Percentiles rank a stretch among this genome's conserved stretches.
Evolutionary conservation across 2,797 vertebrate species (phyloP).

Genomic region (Spondyliosoma cantharus): DNA sequence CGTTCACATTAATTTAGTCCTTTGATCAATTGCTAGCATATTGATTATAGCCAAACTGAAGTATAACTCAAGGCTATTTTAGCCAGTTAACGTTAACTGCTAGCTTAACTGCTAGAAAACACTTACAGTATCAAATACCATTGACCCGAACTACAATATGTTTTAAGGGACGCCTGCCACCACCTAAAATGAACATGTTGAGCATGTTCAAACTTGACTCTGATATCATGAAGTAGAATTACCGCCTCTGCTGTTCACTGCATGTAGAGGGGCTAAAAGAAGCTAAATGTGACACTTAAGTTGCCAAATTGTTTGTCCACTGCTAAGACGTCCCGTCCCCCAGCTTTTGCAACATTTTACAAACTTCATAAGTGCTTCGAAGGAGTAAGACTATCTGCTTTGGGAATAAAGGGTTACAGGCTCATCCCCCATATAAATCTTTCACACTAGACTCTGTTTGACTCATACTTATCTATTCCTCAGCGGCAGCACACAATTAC

Average conservation of each 20-base stretch:
- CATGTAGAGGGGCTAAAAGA: neutral
- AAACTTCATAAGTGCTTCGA: conserved; percentile 51
- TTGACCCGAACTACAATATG: neutral
- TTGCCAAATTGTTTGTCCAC: conserved; percentile 4
- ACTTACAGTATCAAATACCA: neutral
- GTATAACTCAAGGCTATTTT: neutral
- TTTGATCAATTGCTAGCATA: neutral
- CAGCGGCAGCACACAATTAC: conserved; percentile 70
- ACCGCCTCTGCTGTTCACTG: neutral
- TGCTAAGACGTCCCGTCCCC: neutral
- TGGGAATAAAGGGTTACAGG: conserved; percentile 60
- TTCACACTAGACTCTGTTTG: conserved; percentile 56
- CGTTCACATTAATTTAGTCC: neutral
- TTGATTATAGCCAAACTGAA: too few relatives aligned
- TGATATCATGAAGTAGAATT: neutral
- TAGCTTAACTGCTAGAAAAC: neutral
- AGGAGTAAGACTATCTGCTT: conserved; percentile 44
- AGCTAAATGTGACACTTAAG: neutral
- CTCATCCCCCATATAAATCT: conserved; percentile 60
- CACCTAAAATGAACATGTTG: neutral
- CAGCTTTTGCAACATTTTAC: conserved; percentile 23
- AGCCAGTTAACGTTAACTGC: neutral
- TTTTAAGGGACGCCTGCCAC: neutral
- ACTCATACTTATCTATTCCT: conserved; percentile 70
- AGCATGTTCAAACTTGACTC: neutral